Conservation (phyloP, 2,113 vertebrate genomes). For the Peromyscus californicus region DNA sequence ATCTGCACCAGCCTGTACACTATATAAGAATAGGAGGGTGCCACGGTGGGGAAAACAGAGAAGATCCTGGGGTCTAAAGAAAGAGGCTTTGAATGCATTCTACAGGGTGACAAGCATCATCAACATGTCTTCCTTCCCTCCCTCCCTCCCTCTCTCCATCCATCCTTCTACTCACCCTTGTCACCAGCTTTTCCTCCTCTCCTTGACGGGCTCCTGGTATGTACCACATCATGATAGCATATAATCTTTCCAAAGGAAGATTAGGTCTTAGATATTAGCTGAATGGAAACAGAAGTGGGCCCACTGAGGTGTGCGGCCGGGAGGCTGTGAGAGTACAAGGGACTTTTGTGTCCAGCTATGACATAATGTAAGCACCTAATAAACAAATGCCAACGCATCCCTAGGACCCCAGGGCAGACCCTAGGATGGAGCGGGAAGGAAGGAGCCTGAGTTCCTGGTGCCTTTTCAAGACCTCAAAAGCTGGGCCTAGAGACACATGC, state of each 20-base stretch:
- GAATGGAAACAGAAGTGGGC: neutral
- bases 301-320: neutral
- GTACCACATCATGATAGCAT: neutral
- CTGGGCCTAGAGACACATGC: neutral
- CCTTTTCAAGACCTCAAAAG: neutral
- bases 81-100: neutral
- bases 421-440: neutral
- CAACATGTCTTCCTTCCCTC: neutral
- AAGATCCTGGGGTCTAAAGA: neutral
- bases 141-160: neutral
- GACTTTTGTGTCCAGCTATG: neutral
- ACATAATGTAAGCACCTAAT: neutral
- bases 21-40: neutral
- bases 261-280: neutral
- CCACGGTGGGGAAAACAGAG: neutral
- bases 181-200: neutral
- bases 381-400: neutral
- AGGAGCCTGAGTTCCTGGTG: neutral
- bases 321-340: neutral
- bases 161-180: neutral
- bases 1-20: neutral
- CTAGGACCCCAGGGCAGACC: neutral
- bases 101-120: neutral
- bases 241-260: conserved; percentile 6
- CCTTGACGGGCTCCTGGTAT: neutral